Conservation (phyloP, 2,888 invertebrate genomes). For the Crossocerus cetratus region DNA sequence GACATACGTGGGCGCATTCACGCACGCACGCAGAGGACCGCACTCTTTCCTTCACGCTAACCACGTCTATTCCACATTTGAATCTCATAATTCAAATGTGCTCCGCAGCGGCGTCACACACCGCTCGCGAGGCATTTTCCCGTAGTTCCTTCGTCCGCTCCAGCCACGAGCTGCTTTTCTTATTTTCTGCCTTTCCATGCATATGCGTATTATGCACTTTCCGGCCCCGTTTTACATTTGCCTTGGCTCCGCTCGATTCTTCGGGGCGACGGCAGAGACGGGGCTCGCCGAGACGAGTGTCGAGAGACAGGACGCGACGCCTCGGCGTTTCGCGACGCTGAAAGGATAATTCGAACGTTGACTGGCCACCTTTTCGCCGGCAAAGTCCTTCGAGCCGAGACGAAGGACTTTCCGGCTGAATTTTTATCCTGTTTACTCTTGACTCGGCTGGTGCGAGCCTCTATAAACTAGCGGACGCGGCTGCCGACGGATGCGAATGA, state of each 20-base stretch:
- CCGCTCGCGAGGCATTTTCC: slow-evolving; percentile 31
- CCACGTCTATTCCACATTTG: slow-evolving; percentile 41
- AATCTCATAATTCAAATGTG: slow-evolving; percentile 52
- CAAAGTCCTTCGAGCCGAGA: too few relatives aligned
- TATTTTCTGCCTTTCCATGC: slow-evolving; percentile 22
- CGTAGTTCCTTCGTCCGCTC: slow-evolving; percentile 8
- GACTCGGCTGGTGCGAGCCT: too few relatives aligned
- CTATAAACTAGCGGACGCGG: too few relatives aligned
- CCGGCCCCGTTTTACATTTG: slow-evolving; percentile 22
- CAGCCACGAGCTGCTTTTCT: slow-evolving; percentile 27
- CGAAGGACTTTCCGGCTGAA: too few relatives aligned
- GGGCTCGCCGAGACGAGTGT: too few relatives aligned
- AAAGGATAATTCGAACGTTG: too few relatives aligned
- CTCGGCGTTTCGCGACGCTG: too few relatives aligned
- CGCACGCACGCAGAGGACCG: background rate
- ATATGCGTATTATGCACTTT: slow-evolving; percentile 36
- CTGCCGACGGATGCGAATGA: background rate
- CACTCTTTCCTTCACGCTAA: slow-evolving; percentile 19
- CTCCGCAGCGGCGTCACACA: slow-evolving; percentile 11
- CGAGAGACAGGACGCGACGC: too few relatives aligned
- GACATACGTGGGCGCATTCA: background rate
- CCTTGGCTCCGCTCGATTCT: background rate
- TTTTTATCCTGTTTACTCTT: too few relatives aligned
- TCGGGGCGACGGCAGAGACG: too few relatives aligned
- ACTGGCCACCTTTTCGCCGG: too few relatives aligned